Evolutionary conservation across 2,113 vertebrate species (phyloP).

Genomic region (Perccottus glenii): DNA sequence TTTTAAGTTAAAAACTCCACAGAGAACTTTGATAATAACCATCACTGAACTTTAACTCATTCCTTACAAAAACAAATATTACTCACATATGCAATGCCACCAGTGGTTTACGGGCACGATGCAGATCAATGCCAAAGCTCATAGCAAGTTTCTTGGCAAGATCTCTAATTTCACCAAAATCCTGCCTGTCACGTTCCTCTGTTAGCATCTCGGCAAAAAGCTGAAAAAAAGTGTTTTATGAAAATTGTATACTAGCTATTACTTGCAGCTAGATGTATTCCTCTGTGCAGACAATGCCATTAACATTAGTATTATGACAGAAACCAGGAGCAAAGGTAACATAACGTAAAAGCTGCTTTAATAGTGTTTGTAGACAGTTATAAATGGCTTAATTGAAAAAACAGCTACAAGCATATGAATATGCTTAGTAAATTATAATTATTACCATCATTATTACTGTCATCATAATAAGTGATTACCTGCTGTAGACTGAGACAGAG

Average conservation of each 20-base stretch:
- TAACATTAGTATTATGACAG: too few relatives aligned
- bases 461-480: conserved; percentile 66
- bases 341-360: too few relatives aligned
- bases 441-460: too few relatives aligned
- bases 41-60: too few relatives aligned
- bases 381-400: not conserved
- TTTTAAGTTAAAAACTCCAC: too few relatives aligned
- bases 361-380: not conserved
- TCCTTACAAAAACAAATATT: conserved; percentile 13
- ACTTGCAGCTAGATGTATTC: too few relatives aligned
- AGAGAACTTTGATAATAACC: too few relatives aligned
- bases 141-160: conserved; percentile 86
- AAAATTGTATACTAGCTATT: too few relatives aligned
- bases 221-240: conserved; percentile 37
- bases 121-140: conserved; percentile 85
- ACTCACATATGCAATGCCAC: conserved; percentile 79
- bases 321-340: too few relatives aligned
- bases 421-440: not conserved
- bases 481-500: conserved; percentile 88
- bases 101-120: conserved; percentile 80
- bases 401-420: not conserved
- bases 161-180: conserved; percentile 83
- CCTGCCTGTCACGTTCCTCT: conserved; percentile 52
- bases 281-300: too few relatives aligned
- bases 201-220: conserved; percentile 66